These are phyloP conservation scores for Stichopus horrens DNA, from an alignment of 53 echinoderm and acorn worm species.

Conservation along the genomic window DNA sequence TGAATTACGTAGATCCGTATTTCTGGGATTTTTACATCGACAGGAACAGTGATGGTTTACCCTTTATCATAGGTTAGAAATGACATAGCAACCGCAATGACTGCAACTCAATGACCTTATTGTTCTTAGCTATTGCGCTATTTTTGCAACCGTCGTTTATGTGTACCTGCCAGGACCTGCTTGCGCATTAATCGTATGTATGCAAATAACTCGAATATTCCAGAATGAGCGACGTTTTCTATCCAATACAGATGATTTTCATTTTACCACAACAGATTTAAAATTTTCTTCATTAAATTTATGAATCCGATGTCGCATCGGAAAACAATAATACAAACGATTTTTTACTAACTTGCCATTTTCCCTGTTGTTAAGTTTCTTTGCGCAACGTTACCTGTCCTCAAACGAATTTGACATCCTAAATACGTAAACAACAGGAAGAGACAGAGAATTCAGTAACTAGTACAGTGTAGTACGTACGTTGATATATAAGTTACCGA, in stretches of 20 bases:
- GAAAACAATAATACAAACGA: background rate
- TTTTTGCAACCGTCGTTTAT: conserved; percentile 20
- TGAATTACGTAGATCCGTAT: no score
- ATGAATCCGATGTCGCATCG: background rate
- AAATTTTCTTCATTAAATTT: background rate
- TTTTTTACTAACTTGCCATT: background rate
- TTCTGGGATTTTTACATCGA: no score
- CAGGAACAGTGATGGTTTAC: no score
- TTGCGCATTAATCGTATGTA: background rate
- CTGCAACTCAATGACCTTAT: background rate
- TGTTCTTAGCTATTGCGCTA: conserved; percentile 4
- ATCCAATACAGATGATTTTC: background rate
- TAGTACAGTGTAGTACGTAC: background rate
- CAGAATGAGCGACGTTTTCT: background rate
- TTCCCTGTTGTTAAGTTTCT: background rate
- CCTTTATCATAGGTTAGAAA: background rate
- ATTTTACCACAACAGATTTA: background rate
- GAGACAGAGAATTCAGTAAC: background rate
- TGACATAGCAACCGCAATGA: conserved; percentile 7
- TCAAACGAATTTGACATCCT: background rate
- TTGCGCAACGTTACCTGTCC: background rate
- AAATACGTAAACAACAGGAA: conserved; percentile 18
- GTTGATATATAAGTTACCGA: no score
- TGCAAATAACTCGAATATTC: conserved; percentile 24
- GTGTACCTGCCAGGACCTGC: background rate